phyloP scores from a whole-genome alignment of 1,140 invertebrate genomes.

The Lordiphosa stackelbergi region DNA sequence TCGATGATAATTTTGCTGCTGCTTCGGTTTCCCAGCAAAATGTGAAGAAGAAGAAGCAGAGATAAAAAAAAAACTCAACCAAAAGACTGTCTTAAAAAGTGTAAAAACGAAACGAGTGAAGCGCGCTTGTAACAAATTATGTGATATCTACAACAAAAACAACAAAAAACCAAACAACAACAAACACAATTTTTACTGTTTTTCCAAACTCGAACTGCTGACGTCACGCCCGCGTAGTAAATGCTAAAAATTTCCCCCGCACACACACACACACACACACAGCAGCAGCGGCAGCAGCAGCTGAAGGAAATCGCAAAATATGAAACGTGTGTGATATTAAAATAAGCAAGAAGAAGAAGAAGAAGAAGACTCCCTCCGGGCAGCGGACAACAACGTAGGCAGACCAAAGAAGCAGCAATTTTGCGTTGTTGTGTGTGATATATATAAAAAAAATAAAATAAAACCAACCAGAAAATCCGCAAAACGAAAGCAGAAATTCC shows the following conservation, averaged over 20 bases:
- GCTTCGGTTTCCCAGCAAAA: conserved; percentile 38
- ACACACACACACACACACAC: conserved; percentile 23
- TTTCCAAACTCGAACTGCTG: conserved; percentile 43
- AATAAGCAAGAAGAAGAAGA: conserved; percentile 51
- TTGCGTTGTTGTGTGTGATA: conserved; percentile 38
- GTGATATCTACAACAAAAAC: conserved; percentile 63
- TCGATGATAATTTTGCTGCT: conserved; percentile 43
- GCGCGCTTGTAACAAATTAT: conserved; percentile 60
- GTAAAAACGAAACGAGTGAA: conserved; percentile 8
- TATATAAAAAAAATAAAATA: conserved; percentile 21
- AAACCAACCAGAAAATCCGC: conserved; percentile 2
- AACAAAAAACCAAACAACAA: conserved; percentile 11
- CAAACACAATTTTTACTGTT: conserved; percentile 15
- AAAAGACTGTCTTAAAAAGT: conserved; percentile 45
- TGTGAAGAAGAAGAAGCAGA: conserved; percentile 46
- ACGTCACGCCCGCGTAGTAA: conserved; percentile 54
- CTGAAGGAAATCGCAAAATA: conserved; percentile 49
- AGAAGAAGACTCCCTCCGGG: conserved; percentile 18
- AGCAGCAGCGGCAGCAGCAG: background rate
- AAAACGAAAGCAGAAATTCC: conserved; percentile 2
- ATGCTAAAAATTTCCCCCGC: conserved; percentile 40
- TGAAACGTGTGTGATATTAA: conserved; percentile 74
- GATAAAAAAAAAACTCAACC: conserved; percentile 24
- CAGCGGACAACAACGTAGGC: conserved; percentile 26
- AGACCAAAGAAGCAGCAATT: conserved; percentile 28